Conservation (phyloP, 2,113 vertebrate species). For the Peucedramus taeniatus region DNA sequence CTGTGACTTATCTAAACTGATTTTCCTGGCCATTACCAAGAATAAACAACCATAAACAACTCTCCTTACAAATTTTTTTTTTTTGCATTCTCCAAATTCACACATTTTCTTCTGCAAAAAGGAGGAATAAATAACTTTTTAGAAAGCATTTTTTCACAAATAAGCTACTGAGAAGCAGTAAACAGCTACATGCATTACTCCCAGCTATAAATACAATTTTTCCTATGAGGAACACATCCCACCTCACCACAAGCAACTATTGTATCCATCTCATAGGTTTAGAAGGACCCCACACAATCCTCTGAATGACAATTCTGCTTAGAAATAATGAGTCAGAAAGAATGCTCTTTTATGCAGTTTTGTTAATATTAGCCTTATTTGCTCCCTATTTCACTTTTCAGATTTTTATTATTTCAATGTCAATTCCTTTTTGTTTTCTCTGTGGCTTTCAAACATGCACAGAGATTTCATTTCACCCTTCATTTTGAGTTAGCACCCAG, state of each 20-base stretch:
- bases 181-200: background rate
- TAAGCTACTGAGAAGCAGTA: background rate
- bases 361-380: background rate
- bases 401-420: background rate
- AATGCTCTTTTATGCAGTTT: background rate
- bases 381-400: background rate
- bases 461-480: background rate
- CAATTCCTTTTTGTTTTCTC: background rate
- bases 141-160: background rate
- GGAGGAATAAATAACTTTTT: background rate
- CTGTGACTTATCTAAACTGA: accelerated
- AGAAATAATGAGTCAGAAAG: background rate
- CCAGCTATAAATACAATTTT: background rate
- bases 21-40: background rate
- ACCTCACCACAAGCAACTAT: accelerated
- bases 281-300: background rate
- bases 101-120: background rate
- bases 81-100: background rate
- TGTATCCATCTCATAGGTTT: background rate
- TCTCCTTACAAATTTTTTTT: background rate
- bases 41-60: background rate
- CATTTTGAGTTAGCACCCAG: background rate
- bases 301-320: background rate
- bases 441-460: background rate
- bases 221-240: background rate